phyloP scores from a whole-genome alignment of 2,888 invertebrate genomes.

The Dilophus febrilis region DNA sequence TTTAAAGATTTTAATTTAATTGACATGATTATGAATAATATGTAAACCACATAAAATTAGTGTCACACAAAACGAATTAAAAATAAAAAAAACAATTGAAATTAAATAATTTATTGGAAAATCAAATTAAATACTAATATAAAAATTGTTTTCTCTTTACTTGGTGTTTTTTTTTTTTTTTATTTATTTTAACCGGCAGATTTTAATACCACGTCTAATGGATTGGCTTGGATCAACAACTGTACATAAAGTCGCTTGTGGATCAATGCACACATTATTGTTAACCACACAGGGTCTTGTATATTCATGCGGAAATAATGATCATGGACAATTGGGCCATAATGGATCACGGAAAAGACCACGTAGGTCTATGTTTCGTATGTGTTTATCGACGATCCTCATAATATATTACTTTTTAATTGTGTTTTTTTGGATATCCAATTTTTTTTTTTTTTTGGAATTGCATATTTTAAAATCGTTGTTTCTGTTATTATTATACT shows the following conservation, averaged over 20 bases:
- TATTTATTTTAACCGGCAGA: slow-evolving; percentile 34
- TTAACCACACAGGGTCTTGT: slow-evolving; percentile 60
- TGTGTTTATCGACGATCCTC: slow-evolving; percentile 26
- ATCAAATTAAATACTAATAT: too few relatives aligned
- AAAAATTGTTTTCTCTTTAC: too few relatives aligned
- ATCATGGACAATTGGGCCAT: slow-evolving; percentile 80
- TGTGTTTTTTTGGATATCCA: too few relatives aligned
- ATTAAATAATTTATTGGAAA: too few relatives aligned
- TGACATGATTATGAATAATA: too few relatives aligned
- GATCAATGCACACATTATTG: slow-evolving; percentile 66
- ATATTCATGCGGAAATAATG: slow-evolving; percentile 86
- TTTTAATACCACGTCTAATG: slow-evolving; percentile 41
- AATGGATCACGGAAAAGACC: slow-evolving; percentile 44
- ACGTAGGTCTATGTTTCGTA: slow-evolving; percentile 46
- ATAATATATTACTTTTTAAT: not conserved
- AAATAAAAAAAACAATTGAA: too few relatives aligned
- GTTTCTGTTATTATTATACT: too few relatives aligned
- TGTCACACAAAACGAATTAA: too few relatives aligned
- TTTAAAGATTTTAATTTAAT: too few relatives aligned
- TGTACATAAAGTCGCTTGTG: slow-evolving; percentile 48
- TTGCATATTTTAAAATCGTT: too few relatives aligned
- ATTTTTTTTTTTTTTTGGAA: slow-evolving; percentile 1
- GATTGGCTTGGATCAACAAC: slow-evolving; percentile 42
- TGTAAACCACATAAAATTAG: too few relatives aligned
- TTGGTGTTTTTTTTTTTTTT: too few relatives aligned